phyloP scores from a whole-genome alignment of 2,888 invertebrate genomes.

The Helicoverpa assulta region DNA sequence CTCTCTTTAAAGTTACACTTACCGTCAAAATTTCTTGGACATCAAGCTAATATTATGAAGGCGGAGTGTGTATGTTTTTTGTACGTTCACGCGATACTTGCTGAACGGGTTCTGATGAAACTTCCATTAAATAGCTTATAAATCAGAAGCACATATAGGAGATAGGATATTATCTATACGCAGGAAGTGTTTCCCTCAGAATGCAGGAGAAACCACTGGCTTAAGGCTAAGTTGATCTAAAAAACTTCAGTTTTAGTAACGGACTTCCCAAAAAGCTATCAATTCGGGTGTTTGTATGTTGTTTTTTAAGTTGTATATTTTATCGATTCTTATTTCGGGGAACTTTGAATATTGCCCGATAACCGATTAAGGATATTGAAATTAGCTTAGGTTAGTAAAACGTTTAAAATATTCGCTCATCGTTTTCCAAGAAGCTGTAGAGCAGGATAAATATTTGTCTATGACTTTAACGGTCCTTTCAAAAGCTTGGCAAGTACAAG shows the following conservation, averaged over 20 bases:
- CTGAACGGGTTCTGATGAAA: background rate
- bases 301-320: too few relatives aligned
- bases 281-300: background rate
- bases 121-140: background rate
- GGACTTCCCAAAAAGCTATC: too few relatives aligned
- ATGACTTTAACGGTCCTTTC: background rate
- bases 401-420: background rate
- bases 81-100: too few relatives aligned
- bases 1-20: too few relatives aligned
- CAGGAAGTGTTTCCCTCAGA: background rate
- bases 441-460: slow-evolving; percentile 6
- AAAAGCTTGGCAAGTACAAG: background rate
- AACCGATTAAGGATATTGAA: background rate
- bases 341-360: too few relatives aligned
- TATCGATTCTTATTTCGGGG: too few relatives aligned
- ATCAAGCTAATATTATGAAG: background rate
- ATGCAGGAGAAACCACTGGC: background rate
- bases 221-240: background rate
- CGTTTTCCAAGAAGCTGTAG: slow-evolving; percentile 9
- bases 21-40: too few relatives aligned
- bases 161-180: background rate
- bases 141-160: background rate
- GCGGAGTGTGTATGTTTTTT: background rate
- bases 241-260: background rate
- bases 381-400: background rate